A percentile compares a stretch with the other conserved stretches of the same genome.
These are phyloP conservation scores for Heliothis peltigera DNA, from an alignment of 2,888 invertebrate genomes.

Conservation along the genomic window DNA sequence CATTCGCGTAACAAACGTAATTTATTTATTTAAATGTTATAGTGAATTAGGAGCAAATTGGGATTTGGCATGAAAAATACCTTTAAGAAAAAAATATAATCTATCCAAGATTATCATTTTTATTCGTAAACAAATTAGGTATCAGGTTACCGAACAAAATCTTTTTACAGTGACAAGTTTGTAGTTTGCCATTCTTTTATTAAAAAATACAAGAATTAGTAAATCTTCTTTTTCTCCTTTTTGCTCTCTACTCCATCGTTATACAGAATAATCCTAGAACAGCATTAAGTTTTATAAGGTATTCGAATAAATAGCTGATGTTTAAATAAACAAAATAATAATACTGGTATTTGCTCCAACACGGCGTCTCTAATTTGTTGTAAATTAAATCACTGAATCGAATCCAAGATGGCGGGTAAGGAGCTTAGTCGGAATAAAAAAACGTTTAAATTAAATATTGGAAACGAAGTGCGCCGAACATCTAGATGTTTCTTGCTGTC, in stretches of 20 bases:
- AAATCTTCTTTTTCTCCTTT: too few relatives aligned
- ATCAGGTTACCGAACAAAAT: too few relatives aligned
- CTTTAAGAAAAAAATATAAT: too few relatives aligned
- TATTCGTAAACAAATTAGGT: too few relatives aligned
- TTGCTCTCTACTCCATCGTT: background rate
- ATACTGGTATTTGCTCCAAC: constrained; percentile 1
- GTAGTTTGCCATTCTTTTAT: too few relatives aligned
- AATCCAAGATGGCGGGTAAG: constrained; percentile 39
- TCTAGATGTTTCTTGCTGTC: background rate
- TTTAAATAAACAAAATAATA: constrained; percentile 8
- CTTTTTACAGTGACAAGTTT: too few relatives aligned
- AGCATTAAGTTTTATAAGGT: background rate
- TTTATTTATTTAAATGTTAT: too few relatives aligned
- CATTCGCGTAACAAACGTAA: too few relatives aligned
- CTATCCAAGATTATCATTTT: too few relatives aligned
- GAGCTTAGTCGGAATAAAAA: constrained; percentile 17
- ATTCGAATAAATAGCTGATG: background rate
- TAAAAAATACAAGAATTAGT: too few relatives aligned
- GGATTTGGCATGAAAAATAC: too few relatives aligned
- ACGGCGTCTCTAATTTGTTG: constrained; percentile 15
- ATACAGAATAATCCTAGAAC: background rate
- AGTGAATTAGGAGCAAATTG: too few relatives aligned
- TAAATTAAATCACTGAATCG: constrained; percentile 36
- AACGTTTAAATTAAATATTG: constrained; percentile 32
- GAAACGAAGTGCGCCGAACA: constrained; percentile 4